Conservation (phyloP, 2,888 invertebrate genomes). For the Scaptomyza flava region DNA sequence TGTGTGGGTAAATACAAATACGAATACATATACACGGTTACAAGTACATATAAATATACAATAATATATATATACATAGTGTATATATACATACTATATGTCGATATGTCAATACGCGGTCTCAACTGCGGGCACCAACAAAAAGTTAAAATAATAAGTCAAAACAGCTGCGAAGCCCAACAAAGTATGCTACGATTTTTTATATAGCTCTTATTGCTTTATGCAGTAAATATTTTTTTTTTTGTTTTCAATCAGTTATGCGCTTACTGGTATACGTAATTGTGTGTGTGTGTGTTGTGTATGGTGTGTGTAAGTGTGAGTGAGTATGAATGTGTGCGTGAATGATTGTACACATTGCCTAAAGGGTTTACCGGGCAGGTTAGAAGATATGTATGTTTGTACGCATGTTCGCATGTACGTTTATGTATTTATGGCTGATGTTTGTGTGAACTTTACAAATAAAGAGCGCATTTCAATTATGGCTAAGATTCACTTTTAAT, state of each 20-base stretch:
- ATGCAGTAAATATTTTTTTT: slow-evolving; percentile 48
- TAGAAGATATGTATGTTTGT: background rate
- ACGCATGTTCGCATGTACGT: no score
- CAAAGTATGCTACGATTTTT: slow-evolving; percentile 73
- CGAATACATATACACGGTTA: slow-evolving; percentile 6
- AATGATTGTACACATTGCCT: slow-evolving; percentile 35
- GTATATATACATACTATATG: slow-evolving; percentile 5
- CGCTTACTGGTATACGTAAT: slow-evolving; percentile 45
- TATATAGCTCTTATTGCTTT: slow-evolving; percentile 6
- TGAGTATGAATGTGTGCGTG: slow-evolving; percentile 6
- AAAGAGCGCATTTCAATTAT: slow-evolving; percentile 44
- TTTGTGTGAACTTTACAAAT: slow-evolving; percentile 33
- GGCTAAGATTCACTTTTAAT: background rate
- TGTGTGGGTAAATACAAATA: slow-evolving; percentile 16
- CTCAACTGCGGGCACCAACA: slow-evolving; percentile 40
- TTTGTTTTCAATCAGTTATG: slow-evolving; percentile 56
- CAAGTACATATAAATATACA: slow-evolving; percentile 11
- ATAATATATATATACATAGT: slow-evolving; percentile 6
- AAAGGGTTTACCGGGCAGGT: slow-evolving; percentile 30
- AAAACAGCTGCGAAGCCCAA: slow-evolving; percentile 70
- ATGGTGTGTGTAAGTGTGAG: slow-evolving; percentile 11
- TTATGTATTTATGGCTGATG: no score
- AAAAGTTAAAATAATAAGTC: slow-evolving; percentile 21
- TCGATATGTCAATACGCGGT: slow-evolving; percentile 32
- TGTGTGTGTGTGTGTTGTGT: slow-evolving; percentile 11